phyloP scores from a whole-genome alignment of 2,888 invertebrate species.

The Caenorhabditis wallacei region DNA sequence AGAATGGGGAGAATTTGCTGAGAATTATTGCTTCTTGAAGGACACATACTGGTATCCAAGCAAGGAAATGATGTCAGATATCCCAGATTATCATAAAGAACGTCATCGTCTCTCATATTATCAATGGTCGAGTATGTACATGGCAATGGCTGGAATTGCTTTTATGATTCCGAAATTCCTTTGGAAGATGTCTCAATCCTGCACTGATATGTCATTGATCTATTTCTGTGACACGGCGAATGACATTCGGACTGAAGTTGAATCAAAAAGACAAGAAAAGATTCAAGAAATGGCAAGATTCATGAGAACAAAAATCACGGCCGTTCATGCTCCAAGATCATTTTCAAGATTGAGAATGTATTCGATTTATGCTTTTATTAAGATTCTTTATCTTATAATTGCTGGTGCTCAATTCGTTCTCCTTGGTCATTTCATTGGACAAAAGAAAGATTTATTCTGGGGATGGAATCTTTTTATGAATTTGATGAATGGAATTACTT shows the following conservation, averaged over 20 bases:
- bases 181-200: conserved; percentile 40
- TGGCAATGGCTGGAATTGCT: conserved; percentile 37
- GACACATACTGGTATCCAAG: conserved; percentile 78
- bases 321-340: conserved; percentile 9
- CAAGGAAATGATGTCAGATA: conserved; percentile 56
- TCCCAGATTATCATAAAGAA: conserved; percentile 66
- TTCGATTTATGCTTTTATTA: conserved; percentile 24
- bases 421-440: conserved; percentile 80
- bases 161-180: conserved; percentile 60
- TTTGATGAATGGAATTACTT: conserved; percentile 31
- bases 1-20: conserved; percentile 78
- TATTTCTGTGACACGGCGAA: conserved; percentile 54
- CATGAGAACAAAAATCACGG: conserved; percentile 24
- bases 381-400: conserved; percentile 74
- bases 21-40: conserved; percentile 69
- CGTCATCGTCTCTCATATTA: conserved; percentile 72
- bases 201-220: conserved; percentile 45
- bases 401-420: conserved; percentile 78
- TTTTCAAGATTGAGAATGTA: conserved; percentile 6
- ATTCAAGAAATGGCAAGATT: conserved; percentile 44
- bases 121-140: conserved; percentile 71
- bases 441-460: conserved; percentile 72
- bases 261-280: conserved; percentile 28
- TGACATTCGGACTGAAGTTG: conserved; percentile 3
- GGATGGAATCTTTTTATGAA: conserved; percentile 71